A percentile compares a stretch with the other conserved stretches of the same genome.
Evolutionary conservation across 2,797 vertebrate species (phyloP).

Genomic region (Pseudochaenichthys georgianus): DNA sequence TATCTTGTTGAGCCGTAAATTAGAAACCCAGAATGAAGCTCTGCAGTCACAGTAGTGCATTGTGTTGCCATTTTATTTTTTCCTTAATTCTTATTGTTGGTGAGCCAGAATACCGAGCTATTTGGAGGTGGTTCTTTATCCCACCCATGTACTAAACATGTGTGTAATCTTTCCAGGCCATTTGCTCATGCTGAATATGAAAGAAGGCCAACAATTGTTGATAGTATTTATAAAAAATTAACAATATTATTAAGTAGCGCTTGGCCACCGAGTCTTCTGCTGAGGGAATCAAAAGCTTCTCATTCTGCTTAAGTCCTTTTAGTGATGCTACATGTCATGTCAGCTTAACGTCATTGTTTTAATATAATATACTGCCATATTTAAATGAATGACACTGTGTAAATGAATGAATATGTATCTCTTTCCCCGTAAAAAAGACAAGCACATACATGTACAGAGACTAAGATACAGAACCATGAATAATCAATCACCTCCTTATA

Average conservation of each 20-base stretch:
- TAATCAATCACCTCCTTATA: slow-evolving; percentile 26
- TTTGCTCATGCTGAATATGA: too few species aligned
- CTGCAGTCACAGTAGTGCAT: too few species aligned
- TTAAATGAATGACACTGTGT: background rate
- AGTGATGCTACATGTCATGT: background rate
- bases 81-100: too few species aligned
- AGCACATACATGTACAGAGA: background rate
- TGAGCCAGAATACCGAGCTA: too few species aligned
- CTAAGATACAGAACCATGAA: background rate
- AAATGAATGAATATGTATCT: background rate
- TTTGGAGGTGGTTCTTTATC: too few species aligned
- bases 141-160: too few species aligned
- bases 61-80: too few species aligned
- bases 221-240: too few species aligned
- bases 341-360: background rate
- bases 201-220: too few species aligned
- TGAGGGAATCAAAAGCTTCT: background rate
- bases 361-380: background rate
- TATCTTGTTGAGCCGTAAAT: too few species aligned
- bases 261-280: background rate
- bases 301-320: background rate
- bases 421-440: background rate
- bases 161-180: too few species aligned
- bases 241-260: background rate
- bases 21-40: too few species aligned